Percentiles rank a stretch among this genome's conserved stretches.
Evolutionary conservation across 2,113 vertebrate genomes (phyloP).

Genomic region (Toxotes chatareus): DNA sequence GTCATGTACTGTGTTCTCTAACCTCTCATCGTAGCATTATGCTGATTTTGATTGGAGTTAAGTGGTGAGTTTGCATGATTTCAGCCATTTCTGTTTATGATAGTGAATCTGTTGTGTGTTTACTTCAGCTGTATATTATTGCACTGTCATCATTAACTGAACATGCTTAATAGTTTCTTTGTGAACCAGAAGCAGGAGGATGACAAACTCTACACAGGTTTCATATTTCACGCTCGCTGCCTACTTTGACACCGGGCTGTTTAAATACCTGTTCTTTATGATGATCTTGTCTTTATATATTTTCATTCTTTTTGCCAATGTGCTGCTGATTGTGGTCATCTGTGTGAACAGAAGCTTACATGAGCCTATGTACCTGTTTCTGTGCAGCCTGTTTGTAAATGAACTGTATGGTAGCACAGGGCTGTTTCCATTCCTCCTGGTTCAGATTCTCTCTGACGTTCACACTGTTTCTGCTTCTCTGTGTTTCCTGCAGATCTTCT

Average conservation of each 20-base stretch:
- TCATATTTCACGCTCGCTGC: conserved; percentile 7
- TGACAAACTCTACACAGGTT: background rate
- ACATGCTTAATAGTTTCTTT: background rate
- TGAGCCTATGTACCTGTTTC: conserved; percentile 52
- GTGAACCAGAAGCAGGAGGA: too few species aligned
- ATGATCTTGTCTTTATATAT: background rate
- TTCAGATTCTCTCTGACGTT: conserved; percentile 42
- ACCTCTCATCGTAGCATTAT: too few species aligned
- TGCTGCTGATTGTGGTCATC: background rate
- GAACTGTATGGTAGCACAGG: conserved; percentile 52
- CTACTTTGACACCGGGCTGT: too few species aligned
- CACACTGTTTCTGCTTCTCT: conserved; percentile 5
- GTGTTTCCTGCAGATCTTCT: conserved; percentile 76
- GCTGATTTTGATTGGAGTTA: too few species aligned
- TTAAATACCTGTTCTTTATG: background rate
- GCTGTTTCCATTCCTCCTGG: conserved; percentile 35
- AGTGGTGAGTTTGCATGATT: too few species aligned
- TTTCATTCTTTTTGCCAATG: background rate
- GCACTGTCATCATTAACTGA: too few species aligned
- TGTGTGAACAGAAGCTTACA: conserved; percentile 8
- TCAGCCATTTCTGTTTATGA: too few species aligned
- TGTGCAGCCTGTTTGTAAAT: conserved; percentile 69
- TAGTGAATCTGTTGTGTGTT: too few species aligned
- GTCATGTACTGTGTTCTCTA: too few species aligned
- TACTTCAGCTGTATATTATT: too few species aligned